Evolutionary conservation across 2,888 invertebrate genomes (phyloP), one percentile per base, ranked within the genome.

Genomic region (Tortrix viridana): DNA sequence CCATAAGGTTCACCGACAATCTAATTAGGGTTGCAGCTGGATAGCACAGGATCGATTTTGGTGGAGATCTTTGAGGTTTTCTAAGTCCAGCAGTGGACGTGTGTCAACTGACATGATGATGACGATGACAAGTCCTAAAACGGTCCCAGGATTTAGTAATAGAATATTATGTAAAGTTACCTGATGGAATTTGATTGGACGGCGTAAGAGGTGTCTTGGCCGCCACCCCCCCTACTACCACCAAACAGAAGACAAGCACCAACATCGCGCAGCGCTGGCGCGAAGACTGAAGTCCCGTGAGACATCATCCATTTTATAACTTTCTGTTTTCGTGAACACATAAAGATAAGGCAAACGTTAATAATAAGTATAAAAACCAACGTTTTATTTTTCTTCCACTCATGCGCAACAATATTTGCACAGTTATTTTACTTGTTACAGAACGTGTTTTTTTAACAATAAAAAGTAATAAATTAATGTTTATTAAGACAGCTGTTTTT

Each of bases 271-370:
- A 22, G 23, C 3, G 32, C 3, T 12, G 3, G 22, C 23, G 50
- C 55, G 49, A n/a, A 26, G 55, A 62, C 55, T 62, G 50, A 44
- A 16, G 1, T 47, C 44, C 22, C 1, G n/a, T 38, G 23, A 37
- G 22, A 46, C 20, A 3, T 6, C 23, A 50, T 4, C 37, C 37
- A 56, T n/a, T 62, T 55, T 62, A 62, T 62, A 62, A 38, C 61
- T 44, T 44, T 46, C 41, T 61, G 56, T 61, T 55, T 56, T 53
- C 61, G 44, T 44, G 56, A 56, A 38, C 38, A 61, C 49, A 44
- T 44, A 50, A 20, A 61, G 43, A 41, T 48, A 54, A 50, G 50
- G 19, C 7, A 61, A 49, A 55, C 22, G 16, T 54, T 23, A 41
- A 41, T 38, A 48, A 55, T n/a, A 19, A 54, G n/a, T n/a, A 55